Conservation (phyloP, 2,113 vertebrate genomes). For the Phaetusa simplex region DNA sequence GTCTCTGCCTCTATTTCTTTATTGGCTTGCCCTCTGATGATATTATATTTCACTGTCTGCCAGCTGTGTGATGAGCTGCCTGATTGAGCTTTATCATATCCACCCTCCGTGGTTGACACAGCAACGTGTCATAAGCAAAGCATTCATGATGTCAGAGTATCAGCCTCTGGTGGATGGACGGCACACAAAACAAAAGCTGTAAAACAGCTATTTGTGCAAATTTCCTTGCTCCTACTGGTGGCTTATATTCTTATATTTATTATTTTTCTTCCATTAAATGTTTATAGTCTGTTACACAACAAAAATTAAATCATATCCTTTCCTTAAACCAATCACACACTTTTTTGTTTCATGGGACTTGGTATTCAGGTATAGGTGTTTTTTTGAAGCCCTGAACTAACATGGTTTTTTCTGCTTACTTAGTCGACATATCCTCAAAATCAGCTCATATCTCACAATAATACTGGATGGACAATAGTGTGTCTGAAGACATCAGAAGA, state of each 20-base stretch:
- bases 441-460: background rate
- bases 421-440: background rate
- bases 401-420: background rate
- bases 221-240: background rate
- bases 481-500: background rate
- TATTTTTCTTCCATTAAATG: background rate
- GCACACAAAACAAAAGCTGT: background rate
- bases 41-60: background rate
- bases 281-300: background rate
- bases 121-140: background rate
- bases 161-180: background rate
- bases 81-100: background rate
- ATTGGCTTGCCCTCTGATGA: background rate
- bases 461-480: background rate
- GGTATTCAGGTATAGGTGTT: accelerated
- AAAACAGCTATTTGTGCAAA: background rate
- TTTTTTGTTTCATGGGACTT: background rate
- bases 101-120: background rate
- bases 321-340: background rate
- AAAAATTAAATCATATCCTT: background rate
- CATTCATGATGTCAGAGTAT: background rate
- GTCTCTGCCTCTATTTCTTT: background rate
- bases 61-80: background rate
- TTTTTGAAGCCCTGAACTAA: background rate
- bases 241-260: background rate